Evolutionary conservation across 1,140 invertebrate genomes (phyloP).

Genomic region (Anadara kagoshimensis): DNA sequence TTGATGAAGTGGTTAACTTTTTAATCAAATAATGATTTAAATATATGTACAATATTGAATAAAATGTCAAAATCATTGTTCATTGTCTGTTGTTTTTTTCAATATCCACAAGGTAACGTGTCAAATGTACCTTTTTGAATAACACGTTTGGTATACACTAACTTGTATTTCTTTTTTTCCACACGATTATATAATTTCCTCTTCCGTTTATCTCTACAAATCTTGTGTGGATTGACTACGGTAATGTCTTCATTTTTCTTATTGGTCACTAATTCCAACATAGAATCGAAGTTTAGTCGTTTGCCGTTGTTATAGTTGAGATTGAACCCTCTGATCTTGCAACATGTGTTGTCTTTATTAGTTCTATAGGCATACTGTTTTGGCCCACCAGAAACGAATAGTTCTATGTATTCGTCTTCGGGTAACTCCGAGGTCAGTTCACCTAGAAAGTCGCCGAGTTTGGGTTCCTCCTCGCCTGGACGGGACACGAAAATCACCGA

Average conservation of each 20-base stretch:
- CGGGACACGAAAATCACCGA: conserved; percentile 25
- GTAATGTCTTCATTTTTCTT: conserved; percentile 4
- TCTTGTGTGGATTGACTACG: conserved; percentile 31
- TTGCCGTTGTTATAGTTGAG: conserved; percentile 32
- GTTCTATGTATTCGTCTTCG: conserved; percentile 28
- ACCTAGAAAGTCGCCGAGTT: conserved; percentile 36
- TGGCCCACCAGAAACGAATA: conserved; percentile 45
- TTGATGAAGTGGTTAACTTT: not conserved
- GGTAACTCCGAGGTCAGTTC: conserved; percentile 40
- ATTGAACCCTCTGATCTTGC: conserved; percentile 46
- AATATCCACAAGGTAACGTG: conserved; percentile 38
- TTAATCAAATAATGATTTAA: not conserved
- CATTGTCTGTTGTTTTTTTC: conserved; percentile 6
- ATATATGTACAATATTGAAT: not conserved
- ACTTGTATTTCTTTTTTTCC: conserved; percentile 34
- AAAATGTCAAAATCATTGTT: not conserved
- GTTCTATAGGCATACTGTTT: conserved; percentile 48
- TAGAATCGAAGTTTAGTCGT: conserved; percentile 32
- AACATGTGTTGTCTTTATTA: conserved; percentile 7
- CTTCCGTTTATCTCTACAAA: conserved; percentile 24
- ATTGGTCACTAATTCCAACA: conserved; percentile 13
- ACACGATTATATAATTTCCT: conserved; percentile 21
- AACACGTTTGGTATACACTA: conserved; percentile 36
- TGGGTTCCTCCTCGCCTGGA: not conserved
- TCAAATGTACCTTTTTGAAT: conserved; percentile 22